Evolutionary conservation across 2,888 invertebrate genomes (phyloP), one percentile per base, ranked within the genome.

Genomic region (Mythimna albipuncta): DNA sequence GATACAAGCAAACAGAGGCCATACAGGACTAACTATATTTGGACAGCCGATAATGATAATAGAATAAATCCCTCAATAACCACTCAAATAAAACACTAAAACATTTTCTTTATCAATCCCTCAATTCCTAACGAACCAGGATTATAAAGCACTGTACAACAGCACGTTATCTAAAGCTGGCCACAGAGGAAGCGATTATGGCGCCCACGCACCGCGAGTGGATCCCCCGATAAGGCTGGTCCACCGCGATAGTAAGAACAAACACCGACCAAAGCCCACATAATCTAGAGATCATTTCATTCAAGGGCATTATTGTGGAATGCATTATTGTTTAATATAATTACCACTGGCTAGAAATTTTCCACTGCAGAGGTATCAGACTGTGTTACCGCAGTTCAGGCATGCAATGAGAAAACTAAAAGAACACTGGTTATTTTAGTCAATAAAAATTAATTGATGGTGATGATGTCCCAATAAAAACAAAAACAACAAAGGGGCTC

Each of bases 211-310:
- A 5, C 19, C 10, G 68, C 19, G 63, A 38, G 59, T 52, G 86
- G 74, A 79, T 72, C 52, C 52, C 44, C 58, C 19, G 87, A 86
- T 85, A 85, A 86, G 61, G 63, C 58, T 21, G 63, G 77, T 64
- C 72, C 64, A 58, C 61, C 59, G 32, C 54, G 79, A 82, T 82
- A 85, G 50, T 66, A 21, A 55, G 44, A 52, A 64, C 67, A 78
- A 82, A 85, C 58, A 77, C 13, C 13, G 21, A 61, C 35, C 21
- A 64, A 75, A 85, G 62, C 76, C 64, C 62, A 85, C 75, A 74
- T 83, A 77, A 85, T 73, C 83, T 74, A 3, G 64, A 65, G 63
- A 75, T 75, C 64, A 72, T 68, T 64, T 54, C 32, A 72, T 65
- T 72, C 72, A 69, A 77, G 83, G 79, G 57, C 69, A 64, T 64